Conservation (phyloP, 2,888 invertebrate genomes). For the Athalia rosae region DNA sequence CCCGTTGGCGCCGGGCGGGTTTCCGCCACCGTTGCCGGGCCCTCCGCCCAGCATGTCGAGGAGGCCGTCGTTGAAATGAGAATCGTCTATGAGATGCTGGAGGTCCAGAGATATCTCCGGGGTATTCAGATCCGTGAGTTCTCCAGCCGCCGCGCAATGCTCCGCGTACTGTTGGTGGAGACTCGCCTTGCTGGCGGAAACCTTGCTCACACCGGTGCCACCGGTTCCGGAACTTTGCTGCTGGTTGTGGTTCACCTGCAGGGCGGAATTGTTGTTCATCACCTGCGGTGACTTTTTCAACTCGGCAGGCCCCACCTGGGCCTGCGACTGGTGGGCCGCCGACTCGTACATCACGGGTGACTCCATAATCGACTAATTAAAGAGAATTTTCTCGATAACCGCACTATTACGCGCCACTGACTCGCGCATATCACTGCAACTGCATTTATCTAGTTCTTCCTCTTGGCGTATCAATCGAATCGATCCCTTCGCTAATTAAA, state of each 20-base stretch:
- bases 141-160: conserved; percentile 78
- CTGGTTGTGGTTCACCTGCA: conserved; percentile 75
- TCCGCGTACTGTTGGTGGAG: conserved; percentile 85
- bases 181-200: conserved; percentile 77
- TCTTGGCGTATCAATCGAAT: no score
- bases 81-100: conserved; percentile 93
- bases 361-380: conserved; percentile 78
- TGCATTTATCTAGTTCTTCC: no score
- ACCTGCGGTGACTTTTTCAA: conserved; percentile 78
- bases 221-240: conserved; percentile 75
- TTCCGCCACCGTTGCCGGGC: conserved; percentile 65
- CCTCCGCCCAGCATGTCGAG: conserved; percentile 85
- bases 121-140: conserved; percentile 91
- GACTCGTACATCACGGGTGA: conserved; percentile 92
- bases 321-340: conserved; percentile 75
- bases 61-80: conserved; percentile 90
- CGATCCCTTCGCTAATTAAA: no score
- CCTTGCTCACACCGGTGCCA: conserved; percentile 68
- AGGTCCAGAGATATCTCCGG: conserved; percentile 95
- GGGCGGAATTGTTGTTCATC: conserved; percentile 75
- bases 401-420: not conserved
- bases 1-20: conserved; percentile 68
- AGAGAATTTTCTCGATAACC: not conserved
- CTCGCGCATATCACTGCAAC: not conserved
- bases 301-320: conserved; percentile 76